Evolutionary conservation across 2,888 invertebrate species (phyloP), one percentile per base, ranked within the genome.

Genomic region (Thera britannica): DNA sequence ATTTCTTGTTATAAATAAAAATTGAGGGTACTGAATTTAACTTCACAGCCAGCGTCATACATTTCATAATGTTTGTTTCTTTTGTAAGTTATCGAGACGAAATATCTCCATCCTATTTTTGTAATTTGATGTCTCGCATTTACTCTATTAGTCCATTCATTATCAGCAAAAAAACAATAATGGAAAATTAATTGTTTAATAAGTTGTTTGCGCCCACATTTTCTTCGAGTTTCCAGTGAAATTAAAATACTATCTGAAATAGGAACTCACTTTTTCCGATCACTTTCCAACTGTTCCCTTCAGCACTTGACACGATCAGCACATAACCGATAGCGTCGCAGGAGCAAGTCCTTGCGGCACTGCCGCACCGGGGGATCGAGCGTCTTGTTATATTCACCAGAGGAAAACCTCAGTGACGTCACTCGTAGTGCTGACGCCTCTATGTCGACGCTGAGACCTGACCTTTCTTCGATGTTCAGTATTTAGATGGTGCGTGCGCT

Each of bases 261-360:
- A 65, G 54, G 49, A 69, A 72, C 67, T 72, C 51, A 72, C 72
- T 60, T 72, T 65, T 66, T 61, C n/a, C 44, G 34, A 58, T 62
- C 56, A 57, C 60, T 64, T 56, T 35, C 11, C 2, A 58, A 67
- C 44, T 51, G 23, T 34, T 60, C n/a, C 12, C 67, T 59, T 64
- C 46, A 55, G 35, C 65, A 72, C 72, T 64, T 34, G 65, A 67
- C 65, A 65, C 58, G 62, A 46, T 63, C 67, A 62, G 68, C 61
- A 58, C 65, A 63, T 61, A 38, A 54, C n/a, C 44, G 49, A 55
- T 35, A 67, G 73, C 58, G 64, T 62, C 49, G 56, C 62, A 60
- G 72, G 68, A 62, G 74, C 65, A 64, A 68, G 61, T 74, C 74
- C 75, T 72, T 70, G 64, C 69, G 68, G 35, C 73, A 78, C 75